These are phyloP conservation scores for Catostylus mosaicus DNA, from an alignment of 30 jellyfish, hydroid and myxozoan genomes.

Conservation along the genomic window DNA sequence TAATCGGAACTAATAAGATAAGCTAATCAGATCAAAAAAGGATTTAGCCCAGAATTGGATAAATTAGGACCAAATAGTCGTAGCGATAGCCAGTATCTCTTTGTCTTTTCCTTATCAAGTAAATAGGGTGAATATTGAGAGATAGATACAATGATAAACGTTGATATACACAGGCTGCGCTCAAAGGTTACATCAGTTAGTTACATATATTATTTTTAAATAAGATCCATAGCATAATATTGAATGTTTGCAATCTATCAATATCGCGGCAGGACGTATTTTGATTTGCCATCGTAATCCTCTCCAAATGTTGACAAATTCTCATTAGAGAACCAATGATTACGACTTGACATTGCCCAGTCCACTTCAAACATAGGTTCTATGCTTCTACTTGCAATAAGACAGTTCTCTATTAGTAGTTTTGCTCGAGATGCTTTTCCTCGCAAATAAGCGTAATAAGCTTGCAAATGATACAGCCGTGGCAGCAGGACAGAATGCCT, in stretches of 20 bases:
- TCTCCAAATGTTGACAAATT: conserved; percentile 12
- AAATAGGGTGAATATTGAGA: no score
- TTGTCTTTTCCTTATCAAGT: no score
- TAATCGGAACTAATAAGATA: no score
- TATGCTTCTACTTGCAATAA: conserved; percentile 69
- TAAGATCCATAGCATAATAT: no score
- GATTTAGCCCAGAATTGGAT: no score
- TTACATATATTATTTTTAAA: no score
- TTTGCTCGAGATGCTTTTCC: conserved; percentile 68
- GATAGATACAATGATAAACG: no score
- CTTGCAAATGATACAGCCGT: conserved; percentile 81
- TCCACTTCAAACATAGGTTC: conserved; percentile 79
- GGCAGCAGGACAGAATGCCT: conserved; percentile 59
- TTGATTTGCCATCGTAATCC: conserved; percentile 47
- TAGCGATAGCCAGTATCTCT: no score
- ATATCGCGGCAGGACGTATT: conserved; percentile 28
- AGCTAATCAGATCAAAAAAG: no score
- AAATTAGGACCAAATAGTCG: no score
- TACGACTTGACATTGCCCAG: conserved; percentile 70
- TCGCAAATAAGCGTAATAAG: conserved; percentile 75
- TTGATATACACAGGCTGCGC: no score
- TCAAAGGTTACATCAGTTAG: no score
- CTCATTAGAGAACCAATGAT: conserved; percentile 68
- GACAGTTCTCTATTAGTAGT: conserved; percentile 82
- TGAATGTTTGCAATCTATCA: background rate